Evolutionary conservation across 1,140 invertebrate genomes (phyloP), one percentile per base, ranked within the genome.

Genomic region (Cataglyphis hispanica): DNA sequence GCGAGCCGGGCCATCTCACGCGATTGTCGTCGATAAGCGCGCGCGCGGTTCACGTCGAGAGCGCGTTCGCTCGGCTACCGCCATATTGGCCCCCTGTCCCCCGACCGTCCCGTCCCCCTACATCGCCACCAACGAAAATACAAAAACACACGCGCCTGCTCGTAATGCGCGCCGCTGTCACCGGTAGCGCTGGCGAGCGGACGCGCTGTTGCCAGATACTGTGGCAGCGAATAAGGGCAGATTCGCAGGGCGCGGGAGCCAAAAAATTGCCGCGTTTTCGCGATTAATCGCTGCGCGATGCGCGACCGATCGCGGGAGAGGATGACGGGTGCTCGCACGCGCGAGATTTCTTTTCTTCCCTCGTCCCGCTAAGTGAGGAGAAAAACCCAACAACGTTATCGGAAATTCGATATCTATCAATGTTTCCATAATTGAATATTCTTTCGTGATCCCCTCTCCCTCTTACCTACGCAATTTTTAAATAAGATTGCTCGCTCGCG

Each of bases 141-240:
- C 92, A 93, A 93, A 93, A 93, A 93, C 92, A 93, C 91, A 89
- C 87, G 90, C 90, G 90, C 91, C 87, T 64, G 58, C 84, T 81
- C 56, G 43, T 40, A 53, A 34, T 22, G 19, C 16, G 61, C 85
- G 61, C 46, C 22, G 58, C 69, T 22, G 22, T 27, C 80, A 11
- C 25, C 0, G 0, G 10, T 8, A 72, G 34, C 64, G 89, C 77
- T 67, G 13, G n/a, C 10, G 63, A n/a, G 70, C 16, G 19, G 7
- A 13, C 67, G 50, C 78, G 34, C 22, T 58, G 66, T 92, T 92
- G 91, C 87, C 91, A 56, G n/a, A 77, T 92, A 2, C 5, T 2
- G n/a, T 58, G 60, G 10, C 53, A 6, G 10, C 46, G 31, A 70
- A 19, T 78, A 85, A 85, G 74, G 76, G 78, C 40, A 85, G 16